These are phyloP conservation scores for Epinephelus coioides DNA, from an alignment of 2,797 vertebrate genomes.

Conservation along the genomic window DNA sequence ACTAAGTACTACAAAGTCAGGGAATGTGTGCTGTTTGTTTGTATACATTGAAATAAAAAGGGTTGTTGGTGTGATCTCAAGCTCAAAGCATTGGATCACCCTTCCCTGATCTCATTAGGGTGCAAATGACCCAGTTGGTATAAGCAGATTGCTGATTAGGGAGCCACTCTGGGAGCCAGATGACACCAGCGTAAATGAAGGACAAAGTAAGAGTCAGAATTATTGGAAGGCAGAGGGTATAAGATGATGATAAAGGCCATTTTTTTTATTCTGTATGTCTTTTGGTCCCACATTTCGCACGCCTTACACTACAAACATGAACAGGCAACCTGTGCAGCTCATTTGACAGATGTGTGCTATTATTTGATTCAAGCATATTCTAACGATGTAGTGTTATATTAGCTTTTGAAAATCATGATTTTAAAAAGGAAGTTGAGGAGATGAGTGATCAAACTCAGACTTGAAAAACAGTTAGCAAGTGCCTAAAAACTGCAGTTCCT, in stretches of 20 bases:
- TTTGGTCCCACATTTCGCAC: background rate
- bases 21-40: background rate
- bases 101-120: slow-evolving; percentile 66
- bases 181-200: slow-evolving; percentile 13
- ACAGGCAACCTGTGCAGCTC: background rate
- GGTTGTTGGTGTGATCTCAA: slow-evolving; percentile 39
- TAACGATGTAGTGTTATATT: background rate
- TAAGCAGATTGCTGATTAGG: slow-evolving; percentile 68
- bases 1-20: accelerated
- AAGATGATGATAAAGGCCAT: background rate
- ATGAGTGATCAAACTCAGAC: background rate
- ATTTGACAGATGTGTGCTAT: background rate
- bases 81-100: slow-evolving; percentile 51
- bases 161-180: slow-evolving; percentile 36
- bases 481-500: no score
- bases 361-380: background rate
- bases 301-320: background rate
- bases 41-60: slow-evolving; percentile 13
- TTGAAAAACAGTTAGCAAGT: no score
- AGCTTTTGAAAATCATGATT: background rate
- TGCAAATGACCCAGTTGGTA: slow-evolving; percentile 64
- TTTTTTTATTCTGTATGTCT: background rate
- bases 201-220: slow-evolving; percentile 10
- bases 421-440: background rate
- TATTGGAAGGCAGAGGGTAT: background rate